Percentiles rank a stretch among this genome's conserved stretches.
Conservation (phyloP, 2,113 vertebrate genomes). For the Paraplagusia blochii region DNA sequence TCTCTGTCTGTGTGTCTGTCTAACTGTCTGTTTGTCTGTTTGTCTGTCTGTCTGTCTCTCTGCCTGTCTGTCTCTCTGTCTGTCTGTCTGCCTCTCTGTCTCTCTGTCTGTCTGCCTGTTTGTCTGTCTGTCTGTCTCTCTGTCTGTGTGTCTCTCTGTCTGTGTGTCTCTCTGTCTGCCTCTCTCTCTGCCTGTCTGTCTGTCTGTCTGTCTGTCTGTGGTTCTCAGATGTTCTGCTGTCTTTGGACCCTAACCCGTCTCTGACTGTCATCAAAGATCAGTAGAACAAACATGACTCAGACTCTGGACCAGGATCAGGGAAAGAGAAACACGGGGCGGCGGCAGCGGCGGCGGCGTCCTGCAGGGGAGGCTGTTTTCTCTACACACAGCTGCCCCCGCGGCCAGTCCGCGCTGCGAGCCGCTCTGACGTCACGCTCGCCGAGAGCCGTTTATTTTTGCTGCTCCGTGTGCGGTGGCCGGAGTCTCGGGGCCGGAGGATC, state of each 20-base stretch:
- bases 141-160: neutral
- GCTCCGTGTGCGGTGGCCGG: constrained; percentile 66
- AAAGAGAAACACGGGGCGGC: constrained; percentile 67
- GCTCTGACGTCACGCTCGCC: constrained; percentile 56
- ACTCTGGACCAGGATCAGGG: constrained; percentile 58
- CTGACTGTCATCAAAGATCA: constrained; percentile 57
- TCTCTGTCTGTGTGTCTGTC: no score
- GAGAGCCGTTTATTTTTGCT: constrained; percentile 73
- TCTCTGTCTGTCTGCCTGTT: no score
- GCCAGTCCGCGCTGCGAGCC: constrained; percentile 33
- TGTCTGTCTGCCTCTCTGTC: no score
- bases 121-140: no score
- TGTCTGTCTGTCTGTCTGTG: neutral
- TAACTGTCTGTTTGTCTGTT: no score
- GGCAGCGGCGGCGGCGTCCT: constrained; percentile 57
- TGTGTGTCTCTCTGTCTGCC: neutral
- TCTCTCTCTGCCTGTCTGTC: neutral
- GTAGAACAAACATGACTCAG: constrained; percentile 58
- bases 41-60: no score
- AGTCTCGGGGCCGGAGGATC: constrained; percentile 9
- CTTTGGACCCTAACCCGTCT: constrained; percentile 32
- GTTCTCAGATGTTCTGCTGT: no score
- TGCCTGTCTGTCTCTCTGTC: no score
- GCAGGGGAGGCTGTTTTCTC: constrained; percentile 73
- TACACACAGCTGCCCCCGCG: constrained; percentile 64